Evolutionary conservation across 2,888 invertebrate genomes (phyloP).

Genomic region (Arctia plantaginis): DNA sequence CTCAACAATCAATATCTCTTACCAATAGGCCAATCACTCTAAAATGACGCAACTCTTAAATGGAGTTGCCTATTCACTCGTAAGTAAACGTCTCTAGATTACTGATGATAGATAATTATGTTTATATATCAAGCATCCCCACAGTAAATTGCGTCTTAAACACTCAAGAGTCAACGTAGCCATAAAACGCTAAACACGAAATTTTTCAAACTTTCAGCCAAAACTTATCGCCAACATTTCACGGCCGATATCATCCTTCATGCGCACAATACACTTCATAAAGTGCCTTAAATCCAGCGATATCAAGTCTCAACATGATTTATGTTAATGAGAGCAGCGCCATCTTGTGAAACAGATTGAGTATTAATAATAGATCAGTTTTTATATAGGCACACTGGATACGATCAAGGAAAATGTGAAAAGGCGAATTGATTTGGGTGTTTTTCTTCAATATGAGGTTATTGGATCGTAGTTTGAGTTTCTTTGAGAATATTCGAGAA

Average conservation of each 20-base stretch:
- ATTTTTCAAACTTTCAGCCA: conserved; percentile 9
- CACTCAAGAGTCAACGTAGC: neutral
- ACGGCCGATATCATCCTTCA: conserved; percentile 21
- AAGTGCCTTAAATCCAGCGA: conserved; percentile 32
- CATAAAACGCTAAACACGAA: neutral
- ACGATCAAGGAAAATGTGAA: conserved; percentile 27
- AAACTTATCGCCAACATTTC: conserved; percentile 17
- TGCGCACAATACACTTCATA: conserved; percentile 44
- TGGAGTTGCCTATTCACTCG: too few species aligned
- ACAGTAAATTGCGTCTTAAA: neutral
- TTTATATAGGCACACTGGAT: conserved; percentile 46
- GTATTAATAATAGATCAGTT: conserved; percentile 68
- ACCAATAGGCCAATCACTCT: too few species aligned
- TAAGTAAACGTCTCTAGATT: too few species aligned
- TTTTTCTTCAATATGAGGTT: conserved; percentile 13
- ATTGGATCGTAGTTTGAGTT: conserved; percentile 17
- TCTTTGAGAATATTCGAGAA: conserved; percentile 20
- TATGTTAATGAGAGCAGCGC: conserved; percentile 69
- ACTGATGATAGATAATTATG: neutral
- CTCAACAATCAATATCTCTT: too few species aligned
- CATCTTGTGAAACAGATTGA: conserved; percentile 70
- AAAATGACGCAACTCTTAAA: too few species aligned
- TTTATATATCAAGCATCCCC: neutral
- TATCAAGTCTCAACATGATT: conserved; percentile 58
- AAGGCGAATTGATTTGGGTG: conserved; percentile 30